Base-by-base conservation (phyloP, 2,888 invertebrate species). In the Pheosia gnoma region DNA sequence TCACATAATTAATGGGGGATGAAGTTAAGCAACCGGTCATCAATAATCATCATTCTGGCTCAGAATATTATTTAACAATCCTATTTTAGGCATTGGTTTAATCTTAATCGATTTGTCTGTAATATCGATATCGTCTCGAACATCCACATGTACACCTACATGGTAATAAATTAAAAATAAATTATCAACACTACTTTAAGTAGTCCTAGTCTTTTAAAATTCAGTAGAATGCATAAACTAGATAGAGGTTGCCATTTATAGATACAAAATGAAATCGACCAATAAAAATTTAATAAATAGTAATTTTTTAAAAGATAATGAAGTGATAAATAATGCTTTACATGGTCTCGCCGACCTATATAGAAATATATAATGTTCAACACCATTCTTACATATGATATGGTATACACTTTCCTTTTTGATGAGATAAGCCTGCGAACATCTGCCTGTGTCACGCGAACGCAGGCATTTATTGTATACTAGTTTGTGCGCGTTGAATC, bases 361-460 rank as follows among this genome's bases (percentile, higher is more conserved):
- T 69, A 69, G 59, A 61, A 69, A 71, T 76, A 72, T 69, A 69
- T 58, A 61, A 69, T 60, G 63, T 69, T 60, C 67, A 59, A 60
- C 38, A 68, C 66, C 66, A 67, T 68, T 65, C 6, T 38, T 63
- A 38, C 59, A 13, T 57, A 62, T 58, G 36, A 47, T 59, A 47
- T 56, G 25, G 45, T 13, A 47, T 56, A 51, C 57, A 73, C 77
- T 78, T 80, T 81, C 75, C 75, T 79, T 75, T 79, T 75, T 72
- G 70, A 73, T 61, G 61, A 72, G 77, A 76, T 77, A 79, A 74
- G 66, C 60, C 54, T 36, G 59, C n/a, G 58, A 70, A 75, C 82
- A 82, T 77, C 82, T 82, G 82, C 80, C 63, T 25, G 36, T 67
- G 79, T 80, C 82, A 82, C 80, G 82, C 82, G 68, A 81, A 51